These are phyloP conservation scores for Lissonota sp. DNA, from an alignment of 2,888 invertebrate genomes.

Conservation along the genomic window DNA sequence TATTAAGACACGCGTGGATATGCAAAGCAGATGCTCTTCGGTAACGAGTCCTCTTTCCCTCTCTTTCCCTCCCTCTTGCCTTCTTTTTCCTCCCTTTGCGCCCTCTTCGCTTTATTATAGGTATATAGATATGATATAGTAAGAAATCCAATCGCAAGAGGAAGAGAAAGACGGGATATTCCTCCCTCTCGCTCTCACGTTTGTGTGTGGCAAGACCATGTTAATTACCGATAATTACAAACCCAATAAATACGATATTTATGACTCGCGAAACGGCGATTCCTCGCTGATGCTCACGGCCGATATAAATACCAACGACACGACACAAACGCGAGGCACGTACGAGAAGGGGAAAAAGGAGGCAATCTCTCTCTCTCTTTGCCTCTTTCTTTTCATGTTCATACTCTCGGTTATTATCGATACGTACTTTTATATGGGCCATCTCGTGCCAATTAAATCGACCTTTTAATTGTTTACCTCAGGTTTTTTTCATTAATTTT, in stretches of 20 bases:
- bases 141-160: not conserved
- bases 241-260: slow-evolving; percentile 78
- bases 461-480: no score
- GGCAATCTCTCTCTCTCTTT: slow-evolving; percentile 21
- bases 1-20: slow-evolving; percentile 69
- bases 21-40: slow-evolving; percentile 75
- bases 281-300: slow-evolving; percentile 31
- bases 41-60: slow-evolving; percentile 69
- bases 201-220: slow-evolving; percentile 72
- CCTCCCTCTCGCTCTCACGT: slow-evolving; percentile 29
- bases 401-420: slow-evolving; percentile 14
- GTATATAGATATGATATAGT: not conserved
- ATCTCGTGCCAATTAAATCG: no score
- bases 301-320: slow-evolving; percentile 51
- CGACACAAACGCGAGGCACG: slow-evolving; percentile 17
- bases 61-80: not conserved
- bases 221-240: slow-evolving; percentile 80
- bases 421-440: no score
- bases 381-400: slow-evolving; percentile 3
- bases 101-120: not conserved
- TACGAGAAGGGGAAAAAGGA: not conserved
- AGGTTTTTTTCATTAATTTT: no score
- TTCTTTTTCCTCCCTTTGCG: not conserved
- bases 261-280: slow-evolving; percentile 66
- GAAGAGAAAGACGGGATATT: slow-evolving; percentile 43